These are phyloP conservation scores for Hoplias malabaricus DNA, from an alignment of 2,113 vertebrate species.

Conservation along the genomic window DNA sequence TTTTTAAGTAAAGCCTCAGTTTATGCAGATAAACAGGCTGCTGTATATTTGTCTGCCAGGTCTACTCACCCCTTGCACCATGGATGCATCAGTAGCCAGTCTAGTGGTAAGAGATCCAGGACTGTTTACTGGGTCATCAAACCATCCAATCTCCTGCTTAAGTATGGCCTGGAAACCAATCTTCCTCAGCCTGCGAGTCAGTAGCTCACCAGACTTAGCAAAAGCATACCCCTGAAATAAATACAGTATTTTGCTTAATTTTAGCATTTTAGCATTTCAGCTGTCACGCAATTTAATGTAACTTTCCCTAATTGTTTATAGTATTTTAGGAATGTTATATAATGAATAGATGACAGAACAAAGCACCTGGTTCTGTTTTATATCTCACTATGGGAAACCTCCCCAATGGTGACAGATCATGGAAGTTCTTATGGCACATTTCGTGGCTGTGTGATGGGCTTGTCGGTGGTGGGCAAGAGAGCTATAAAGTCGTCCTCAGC, in stretches of 20 bases:
- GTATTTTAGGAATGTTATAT: no score
- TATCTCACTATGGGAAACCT: no score
- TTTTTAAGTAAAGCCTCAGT: not conserved
- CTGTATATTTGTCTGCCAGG: not conserved
- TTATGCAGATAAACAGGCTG: not conserved
- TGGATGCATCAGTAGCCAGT: constrained; percentile 76
- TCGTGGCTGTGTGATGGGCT: no score
- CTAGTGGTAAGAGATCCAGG: constrained; percentile 77
- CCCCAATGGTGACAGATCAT: no score
- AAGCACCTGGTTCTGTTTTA: no score
- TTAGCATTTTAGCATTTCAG: not conserved
- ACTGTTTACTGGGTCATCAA: constrained; percentile 73
- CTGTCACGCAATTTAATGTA: no score
- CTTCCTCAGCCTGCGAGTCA: constrained; percentile 75
- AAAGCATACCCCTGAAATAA: constrained; percentile 71
- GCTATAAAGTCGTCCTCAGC: no score
- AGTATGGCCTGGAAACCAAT: constrained; percentile 76
- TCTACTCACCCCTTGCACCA: constrained; percentile 73
- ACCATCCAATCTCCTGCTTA: constrained; percentile 76
- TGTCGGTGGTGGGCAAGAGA: no score
- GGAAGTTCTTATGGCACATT: no score
- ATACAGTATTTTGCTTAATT: not conserved
- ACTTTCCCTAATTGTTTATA: no score
- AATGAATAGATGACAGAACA: not conserved
- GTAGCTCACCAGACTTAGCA: constrained; percentile 76